Conservation (phyloP, 2,888 invertebrate species). For the Pristionchus fissidentatus region DNA sequence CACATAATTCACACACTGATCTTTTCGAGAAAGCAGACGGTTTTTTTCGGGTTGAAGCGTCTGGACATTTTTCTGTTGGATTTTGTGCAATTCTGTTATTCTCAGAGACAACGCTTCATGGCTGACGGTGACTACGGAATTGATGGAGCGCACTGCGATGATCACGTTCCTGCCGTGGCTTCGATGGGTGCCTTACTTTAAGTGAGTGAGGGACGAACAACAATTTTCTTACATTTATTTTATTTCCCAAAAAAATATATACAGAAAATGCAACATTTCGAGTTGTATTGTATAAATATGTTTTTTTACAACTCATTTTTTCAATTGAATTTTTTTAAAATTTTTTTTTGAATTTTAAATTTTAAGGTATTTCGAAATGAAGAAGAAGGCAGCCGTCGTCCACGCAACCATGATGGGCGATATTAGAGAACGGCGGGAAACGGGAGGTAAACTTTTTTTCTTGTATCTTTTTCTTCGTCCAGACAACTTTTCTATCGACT, state of each 20-base stretch:
- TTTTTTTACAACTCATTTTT: too few species aligned
- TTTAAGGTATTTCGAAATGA: conserved; percentile 48
- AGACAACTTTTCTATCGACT: too few species aligned
- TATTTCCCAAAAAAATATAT: background rate
- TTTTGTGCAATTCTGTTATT: background rate
- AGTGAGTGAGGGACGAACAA: too few species aligned
- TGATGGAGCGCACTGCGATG: conserved; percentile 44
- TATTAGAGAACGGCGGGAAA: conserved; percentile 30
- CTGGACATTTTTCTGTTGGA: background rate
- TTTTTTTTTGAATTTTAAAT: background rate
- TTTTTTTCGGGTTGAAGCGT: too few species aligned
- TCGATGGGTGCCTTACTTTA: conserved; percentile 30
- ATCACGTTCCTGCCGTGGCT: conserved; percentile 48
- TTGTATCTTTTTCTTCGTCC: background rate
- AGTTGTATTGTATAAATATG: too few species aligned
- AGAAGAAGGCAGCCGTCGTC: conserved; percentile 44
- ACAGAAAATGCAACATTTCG: too few species aligned
- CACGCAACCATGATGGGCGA: conserved; percentile 42
- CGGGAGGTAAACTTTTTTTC: conserved; percentile 12
- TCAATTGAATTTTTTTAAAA: background rate
- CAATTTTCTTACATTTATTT: background rate
- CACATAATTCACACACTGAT: too few species aligned
- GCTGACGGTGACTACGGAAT: conserved; percentile 35
- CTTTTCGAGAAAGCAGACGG: too few species aligned
- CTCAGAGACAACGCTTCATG: conserved; percentile 46